These are phyloP conservation scores for Malthinus flaveolus DNA, from an alignment of 2,888 invertebrate species.

Conservation along the genomic window DNA sequence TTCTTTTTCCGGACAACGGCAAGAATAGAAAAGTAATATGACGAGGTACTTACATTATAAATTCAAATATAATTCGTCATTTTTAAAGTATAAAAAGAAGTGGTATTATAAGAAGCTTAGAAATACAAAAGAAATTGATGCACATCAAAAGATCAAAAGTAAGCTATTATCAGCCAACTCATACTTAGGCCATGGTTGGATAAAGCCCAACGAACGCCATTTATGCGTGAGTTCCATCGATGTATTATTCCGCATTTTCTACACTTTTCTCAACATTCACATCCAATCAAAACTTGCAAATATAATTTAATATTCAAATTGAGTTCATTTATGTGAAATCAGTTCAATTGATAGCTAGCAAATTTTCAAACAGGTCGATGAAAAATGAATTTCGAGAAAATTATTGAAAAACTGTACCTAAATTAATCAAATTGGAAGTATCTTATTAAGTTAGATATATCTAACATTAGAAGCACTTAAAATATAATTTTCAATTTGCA, in stretches of 20 bases:
- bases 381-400: background rate
- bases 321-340: constrained; percentile 3
- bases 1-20: constrained; percentile 5
- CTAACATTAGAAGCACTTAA: too few relatives aligned
- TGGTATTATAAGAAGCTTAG: constrained; percentile 23
- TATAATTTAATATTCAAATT: constrained; percentile 16
- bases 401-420: too few relatives aligned
- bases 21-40: constrained; percentile 9
- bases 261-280: constrained; percentile 5
- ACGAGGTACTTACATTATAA: constrained; percentile 17
- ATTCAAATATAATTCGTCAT: constrained; percentile 24
- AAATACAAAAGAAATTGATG: constrained; percentile 23
- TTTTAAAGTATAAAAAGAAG: constrained; percentile 18
- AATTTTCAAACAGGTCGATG: background rate
- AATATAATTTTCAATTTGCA: too few relatives aligned
- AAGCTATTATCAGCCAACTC: constrained; percentile 13
- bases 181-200: constrained; percentile 19
- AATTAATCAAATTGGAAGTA: too few relatives aligned
- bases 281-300: constrained; percentile 8
- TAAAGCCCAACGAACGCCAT: constrained; percentile 24
- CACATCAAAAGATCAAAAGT: constrained; percentile 9
- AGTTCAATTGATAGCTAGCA: background rate
- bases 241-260: constrained; percentile 23
- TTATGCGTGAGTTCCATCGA: constrained; percentile 25
- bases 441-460: too few relatives aligned